A percentile compares a stretch with the other conserved stretches of the same genome.
phyloP scores from a whole-genome alignment of 2,888 invertebrate genomes.

The Drosophila lutescens region DNA sequence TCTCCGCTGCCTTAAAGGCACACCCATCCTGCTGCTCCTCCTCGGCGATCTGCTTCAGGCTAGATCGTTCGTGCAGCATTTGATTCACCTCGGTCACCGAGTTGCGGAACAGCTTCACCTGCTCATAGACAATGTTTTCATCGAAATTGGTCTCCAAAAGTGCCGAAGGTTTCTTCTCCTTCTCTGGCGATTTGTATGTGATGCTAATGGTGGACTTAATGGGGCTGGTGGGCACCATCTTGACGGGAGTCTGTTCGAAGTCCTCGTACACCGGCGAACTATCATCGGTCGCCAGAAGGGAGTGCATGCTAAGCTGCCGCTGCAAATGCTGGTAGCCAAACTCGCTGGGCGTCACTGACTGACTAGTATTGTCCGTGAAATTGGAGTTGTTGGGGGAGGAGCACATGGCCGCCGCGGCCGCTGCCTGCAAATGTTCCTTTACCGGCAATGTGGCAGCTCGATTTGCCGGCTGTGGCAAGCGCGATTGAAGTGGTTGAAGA shows the following conservation, averaged over 20 bases:
- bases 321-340: conserved; percentile 84
- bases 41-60: conserved; percentile 72
- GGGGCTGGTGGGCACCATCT: conserved; percentile 84
- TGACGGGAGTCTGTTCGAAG: conserved; percentile 82
- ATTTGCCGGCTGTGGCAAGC: conserved; percentile 61
- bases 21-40: conserved; percentile 61
- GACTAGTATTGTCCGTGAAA: conserved; percentile 84
- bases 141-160: conserved; percentile 87
- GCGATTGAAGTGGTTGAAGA: conserved; percentile 75
- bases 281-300: conserved; percentile 81
- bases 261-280: conserved; percentile 83
- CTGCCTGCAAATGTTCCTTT: conserved; percentile 64
- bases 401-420: conserved; percentile 56
- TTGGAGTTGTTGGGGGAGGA: conserved; percentile 83
- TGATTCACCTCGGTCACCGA: conserved; percentile 91
- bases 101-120: conserved; percentile 90
- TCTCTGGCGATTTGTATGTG: conserved; percentile 88
- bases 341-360: conserved; percentile 84
- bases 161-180: conserved; percentile 76
- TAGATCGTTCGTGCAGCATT: conserved; percentile 83
- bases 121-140: conserved; percentile 87
- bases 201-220: conserved; percentile 90
- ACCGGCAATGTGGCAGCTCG: conserved; percentile 69
- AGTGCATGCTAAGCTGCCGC: conserved; percentile 83
- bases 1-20: conserved; percentile 52